Conservation (phyloP, 2,113 vertebrate genomes). For the Pantherophis guttatus region DNA sequence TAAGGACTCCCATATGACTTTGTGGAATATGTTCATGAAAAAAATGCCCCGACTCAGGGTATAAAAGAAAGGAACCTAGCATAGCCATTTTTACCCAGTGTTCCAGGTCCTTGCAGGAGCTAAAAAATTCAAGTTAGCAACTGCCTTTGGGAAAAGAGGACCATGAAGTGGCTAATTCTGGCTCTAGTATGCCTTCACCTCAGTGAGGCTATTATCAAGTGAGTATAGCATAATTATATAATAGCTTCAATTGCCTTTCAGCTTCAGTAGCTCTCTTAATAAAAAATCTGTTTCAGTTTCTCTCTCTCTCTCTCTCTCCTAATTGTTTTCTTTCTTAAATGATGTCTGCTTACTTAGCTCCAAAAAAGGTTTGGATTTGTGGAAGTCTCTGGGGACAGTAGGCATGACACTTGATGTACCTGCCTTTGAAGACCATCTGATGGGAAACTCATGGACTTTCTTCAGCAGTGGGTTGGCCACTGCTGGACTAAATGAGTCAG, state of each 20-base stretch:
- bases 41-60: neutral
- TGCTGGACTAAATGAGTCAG: neutral
- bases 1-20: neutral
- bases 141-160: neutral
- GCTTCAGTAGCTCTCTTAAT: neutral
- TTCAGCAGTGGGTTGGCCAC: neutral
- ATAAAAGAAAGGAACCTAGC: neutral
- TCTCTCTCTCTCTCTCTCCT: neutral
- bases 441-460: neutral
- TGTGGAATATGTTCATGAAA: neutral
- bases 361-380: neutral
- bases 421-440: neutral
- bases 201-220: constrained; percentile 34
- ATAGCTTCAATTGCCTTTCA: no score
- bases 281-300: neutral
- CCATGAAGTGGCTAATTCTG: constrained; percentile 32
- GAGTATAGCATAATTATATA: neutral
- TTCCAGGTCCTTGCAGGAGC: neutral
- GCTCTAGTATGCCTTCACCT: constrained; percentile 41
- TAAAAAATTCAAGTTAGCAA: neutral
- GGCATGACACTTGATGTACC: neutral
- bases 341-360: neutral
- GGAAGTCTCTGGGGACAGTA: neutral
- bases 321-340: neutral
- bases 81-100: neutral